Evolutionary conservation across 2,888 invertebrate genomes (phyloP), one percentile per base, ranked within the genome.

Genomic region (Falcaria lacertinaria): DNA sequence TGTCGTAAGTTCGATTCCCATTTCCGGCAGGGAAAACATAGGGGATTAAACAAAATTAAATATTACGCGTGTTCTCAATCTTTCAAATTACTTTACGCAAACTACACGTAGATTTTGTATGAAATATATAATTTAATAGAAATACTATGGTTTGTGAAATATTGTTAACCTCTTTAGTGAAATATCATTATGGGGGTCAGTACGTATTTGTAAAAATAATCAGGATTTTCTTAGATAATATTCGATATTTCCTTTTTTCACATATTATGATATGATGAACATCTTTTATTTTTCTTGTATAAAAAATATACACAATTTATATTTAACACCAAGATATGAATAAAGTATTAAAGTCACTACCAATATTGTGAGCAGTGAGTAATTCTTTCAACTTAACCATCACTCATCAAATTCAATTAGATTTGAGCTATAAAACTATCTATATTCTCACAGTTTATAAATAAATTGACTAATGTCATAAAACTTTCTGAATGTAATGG

Each of bases 31-130:
- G n/a, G n/a, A n/a, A n/a, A n/a, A 11, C 69, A 68, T 69, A 67
- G 71, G 58, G 60, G 76, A 76, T 80, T 80, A 81, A 81, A 83
- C 80, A 82, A 81, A 70, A 74, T 78, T 77, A 78, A 83, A 80
- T 77, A 79, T 71, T 69, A 80, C 65, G 60, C 72, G 72, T 73
- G 68, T 79, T 83, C n/a, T n/a, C n/a, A n/a, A n/a, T n/a, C n/a
- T n/a, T n/a, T n/a, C n/a, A n/a, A n/a, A n/a, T n/a, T n/a, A n/a
- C n/a, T n/a, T n/a, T n/a, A n/a, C n/a, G n/a, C n/a, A n/a, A n/a
- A n/a, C n/a, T n/a, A n/a, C n/a, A n/a, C n/a, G n/a, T n/a, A n/a
- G n/a, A n/a, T n/a, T n/a, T n/a, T n/a, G n/a, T n/a, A n/a, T n/a
- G n/a, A n/a, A n/a, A n/a, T n/a, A n/a, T n/a, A n/a, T n/a, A n/a